Evolutionary conservation across 2,888 invertebrate genomes (phyloP), one percentile per base, ranked within the genome.

Genomic region (Ernsta delagoae): DNA sequence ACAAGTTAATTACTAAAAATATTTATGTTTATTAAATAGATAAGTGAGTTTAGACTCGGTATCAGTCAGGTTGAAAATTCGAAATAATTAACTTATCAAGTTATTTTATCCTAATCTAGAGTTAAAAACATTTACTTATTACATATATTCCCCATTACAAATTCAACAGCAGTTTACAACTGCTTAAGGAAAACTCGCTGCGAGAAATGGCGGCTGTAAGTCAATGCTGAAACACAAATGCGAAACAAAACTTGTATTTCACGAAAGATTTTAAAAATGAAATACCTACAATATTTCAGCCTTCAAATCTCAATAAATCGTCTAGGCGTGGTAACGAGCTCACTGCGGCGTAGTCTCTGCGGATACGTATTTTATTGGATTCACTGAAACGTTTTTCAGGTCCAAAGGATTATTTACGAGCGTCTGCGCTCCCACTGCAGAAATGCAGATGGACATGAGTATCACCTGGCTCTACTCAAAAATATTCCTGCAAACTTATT

Each of bases 281-380:
- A 88, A 89, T 88, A 90, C 87, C 89, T 91, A 90, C 87, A 91
- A 92, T 92, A 92, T 92, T 92, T 92, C 87, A 91, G 86, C 84
- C 87, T 90, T 92, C 92, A 93, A 91, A 93, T 93, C 92, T 92
- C 92, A 89, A 92, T 93, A 93, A 93, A 93, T 92, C 92, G 90
- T 87, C 89, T 90, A 89, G 92, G 92, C 90, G 89, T 90, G 89
- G 92, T 92, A 92, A 92, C 92, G 92, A 91, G 91, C 91, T 87
- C 92, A 82, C 87, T 90, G 91, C 90, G 91, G 90, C 91, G 89
- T 85, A 89, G 86, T 90, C 92, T 90, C 90, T 91, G 90, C 91
- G 92, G 92, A 92, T 93, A 91, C 92, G 92, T 92, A 92, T 92
- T 93, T 92, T 93, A 93, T 93, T 92, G 92, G 92, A 93, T 92